Evolutionary conservation across 2,888 invertebrate genomes (phyloP).

Genomic region (Morpho helenor): DNA sequence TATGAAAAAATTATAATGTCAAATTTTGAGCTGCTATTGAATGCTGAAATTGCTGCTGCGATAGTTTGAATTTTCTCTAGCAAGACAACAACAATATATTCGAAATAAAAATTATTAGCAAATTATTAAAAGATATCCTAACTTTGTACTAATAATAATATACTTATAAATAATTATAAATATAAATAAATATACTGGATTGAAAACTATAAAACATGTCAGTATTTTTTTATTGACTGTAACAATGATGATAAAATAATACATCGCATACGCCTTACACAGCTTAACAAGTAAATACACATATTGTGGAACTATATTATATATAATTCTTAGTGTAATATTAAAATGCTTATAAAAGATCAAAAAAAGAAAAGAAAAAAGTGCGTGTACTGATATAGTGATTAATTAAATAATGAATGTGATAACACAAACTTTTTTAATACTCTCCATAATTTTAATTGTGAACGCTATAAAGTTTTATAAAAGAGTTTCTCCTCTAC

Average conservation of each 20-base stretch:
- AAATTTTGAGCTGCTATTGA: too few relatives aligned
- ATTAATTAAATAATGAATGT: neutral
- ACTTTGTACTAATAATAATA: too few relatives aligned
- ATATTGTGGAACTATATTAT: neutral
- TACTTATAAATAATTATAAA: too few relatives aligned
- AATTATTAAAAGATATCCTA: too few relatives aligned
- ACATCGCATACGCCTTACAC: neutral
- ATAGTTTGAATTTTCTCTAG: too few relatives aligned
- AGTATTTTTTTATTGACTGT: neutral
- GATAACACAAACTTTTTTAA: neutral
- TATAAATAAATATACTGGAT: too few relatives aligned
- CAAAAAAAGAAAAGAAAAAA: neutral
- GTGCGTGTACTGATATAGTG: neutral
- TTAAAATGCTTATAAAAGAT: neutral
- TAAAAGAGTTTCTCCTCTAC: slow-evolving; percentile 2
- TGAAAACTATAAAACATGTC: neutral
- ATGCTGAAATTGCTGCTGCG: too few relatives aligned
- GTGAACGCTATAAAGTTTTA: slow-evolving; percentile 19
- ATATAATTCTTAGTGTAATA: too few relatives aligned
- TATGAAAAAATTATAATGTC: too few relatives aligned
- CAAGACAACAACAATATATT: too few relatives aligned
- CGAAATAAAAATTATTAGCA: too few relatives aligned
- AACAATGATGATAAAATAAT: neutral
- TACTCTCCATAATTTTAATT: slow-evolving; percentile 7
- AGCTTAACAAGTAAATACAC: neutral